Evolutionary conservation across 2,113 vertebrate species (phyloP).

Genomic region (Stomatorhinus ivindoensis): DNA sequence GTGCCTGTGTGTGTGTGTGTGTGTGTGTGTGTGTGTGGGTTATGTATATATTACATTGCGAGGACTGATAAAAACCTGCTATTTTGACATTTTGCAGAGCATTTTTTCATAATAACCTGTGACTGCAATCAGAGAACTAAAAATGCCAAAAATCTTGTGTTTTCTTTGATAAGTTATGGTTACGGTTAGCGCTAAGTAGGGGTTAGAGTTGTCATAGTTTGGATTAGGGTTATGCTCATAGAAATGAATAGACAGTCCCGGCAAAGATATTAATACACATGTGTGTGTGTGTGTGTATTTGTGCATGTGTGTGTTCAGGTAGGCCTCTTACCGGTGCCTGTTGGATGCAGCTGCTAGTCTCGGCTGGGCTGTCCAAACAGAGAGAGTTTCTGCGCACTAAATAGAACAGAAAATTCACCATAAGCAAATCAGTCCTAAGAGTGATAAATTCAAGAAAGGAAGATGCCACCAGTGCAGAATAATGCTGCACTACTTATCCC

Average conservation of each 20-base stretch:
- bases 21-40: not conserved
- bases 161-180: not conserved
- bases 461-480: not conserved
- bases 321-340: not conserved
- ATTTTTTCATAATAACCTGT: not conserved
- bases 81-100: not conserved
- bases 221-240: not conserved
- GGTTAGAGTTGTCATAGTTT: not conserved
- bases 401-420: not conserved
- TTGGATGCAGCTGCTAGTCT: constrained; percentile 3
- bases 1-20: not conserved
- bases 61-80: not conserved
- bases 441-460: not conserved
- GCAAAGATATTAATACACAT: not conserved
- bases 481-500: not conserved
- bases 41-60: not conserved
- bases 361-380: constrained; percentile 1
- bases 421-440: not conserved
- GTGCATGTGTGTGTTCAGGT: not conserved
- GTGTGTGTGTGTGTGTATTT: not conserved
- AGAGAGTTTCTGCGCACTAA: not conserved
- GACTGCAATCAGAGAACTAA: not conserved
- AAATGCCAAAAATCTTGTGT: not conserved
- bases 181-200: not conserved
- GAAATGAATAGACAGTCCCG: not conserved